These are phyloP conservation scores for Hestina assimilis DNA, from an alignment of 1,140 invertebrate genomes.

Conservation along the genomic window DNA sequence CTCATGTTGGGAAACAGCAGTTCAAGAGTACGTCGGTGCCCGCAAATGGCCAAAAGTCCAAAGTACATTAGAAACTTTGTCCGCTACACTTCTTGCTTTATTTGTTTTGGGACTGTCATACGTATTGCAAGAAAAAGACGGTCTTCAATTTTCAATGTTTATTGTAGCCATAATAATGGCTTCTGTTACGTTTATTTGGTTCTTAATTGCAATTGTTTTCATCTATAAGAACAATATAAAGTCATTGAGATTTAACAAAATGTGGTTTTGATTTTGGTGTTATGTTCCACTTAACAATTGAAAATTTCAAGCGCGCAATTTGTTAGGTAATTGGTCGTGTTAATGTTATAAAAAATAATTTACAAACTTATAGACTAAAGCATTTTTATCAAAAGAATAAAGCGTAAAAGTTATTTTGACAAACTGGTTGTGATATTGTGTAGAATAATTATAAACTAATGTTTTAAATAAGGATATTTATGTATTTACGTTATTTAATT, in stretches of 20 bases:
- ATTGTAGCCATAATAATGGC: conserved; percentile 47
- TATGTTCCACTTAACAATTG: neutral
- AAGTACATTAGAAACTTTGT: conserved; percentile 63
- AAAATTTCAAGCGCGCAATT: no score
- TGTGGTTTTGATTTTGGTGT: conserved; percentile 18
- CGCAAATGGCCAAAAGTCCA: conserved; percentile 68
- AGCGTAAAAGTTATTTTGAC: neutral
- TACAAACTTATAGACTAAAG: neutral
- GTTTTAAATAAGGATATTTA: neutral
- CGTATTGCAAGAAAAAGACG: conserved; percentile 36
- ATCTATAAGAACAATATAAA: conserved; percentile 55
- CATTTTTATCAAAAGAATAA: no score
- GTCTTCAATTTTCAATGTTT: conserved; percentile 50
- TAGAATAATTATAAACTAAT: neutral
- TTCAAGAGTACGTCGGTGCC: conserved; percentile 63
- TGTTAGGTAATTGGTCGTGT: neutral
- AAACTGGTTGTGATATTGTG: conserved; percentile 1
- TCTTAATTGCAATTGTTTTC: conserved; percentile 43
- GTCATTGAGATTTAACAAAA: conserved; percentile 40
- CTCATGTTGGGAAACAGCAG: conserved; percentile 58
- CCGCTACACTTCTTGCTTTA: conserved; percentile 38
- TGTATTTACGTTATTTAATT: neutral
- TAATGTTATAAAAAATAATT: neutral
- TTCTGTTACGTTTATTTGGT: conserved; percentile 46
- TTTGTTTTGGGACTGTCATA: conserved; percentile 48